Evolutionary conservation across 2,797 vertebrate genomes (phyloP).

Genomic region (Manis crassicaudata): DNA sequence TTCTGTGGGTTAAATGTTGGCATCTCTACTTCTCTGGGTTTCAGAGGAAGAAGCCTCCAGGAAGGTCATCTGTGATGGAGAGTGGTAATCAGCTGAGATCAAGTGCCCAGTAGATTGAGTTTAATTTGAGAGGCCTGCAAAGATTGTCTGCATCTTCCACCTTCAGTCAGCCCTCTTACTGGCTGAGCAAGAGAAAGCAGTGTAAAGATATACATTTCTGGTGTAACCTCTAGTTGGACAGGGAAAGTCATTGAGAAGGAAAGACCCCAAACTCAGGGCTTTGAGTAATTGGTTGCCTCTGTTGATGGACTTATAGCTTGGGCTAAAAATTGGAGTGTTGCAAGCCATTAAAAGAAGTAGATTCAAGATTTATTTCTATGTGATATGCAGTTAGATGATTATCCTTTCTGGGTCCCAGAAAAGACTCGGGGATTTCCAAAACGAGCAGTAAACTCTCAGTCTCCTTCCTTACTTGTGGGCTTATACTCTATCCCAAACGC

Average conservation of each 20-base stretch:
- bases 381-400: neutral
- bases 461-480: neutral
- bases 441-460: neutral
- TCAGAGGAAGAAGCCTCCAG: neutral
- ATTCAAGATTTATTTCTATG: neutral
- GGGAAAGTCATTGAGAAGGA: neutral
- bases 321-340: neutral
- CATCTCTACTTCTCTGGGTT: constrained; percentile 14
- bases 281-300: neutral
- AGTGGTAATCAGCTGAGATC: neutral
- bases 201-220: neutral
- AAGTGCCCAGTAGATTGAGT: neutral
- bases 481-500: neutral
- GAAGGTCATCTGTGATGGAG: neutral
- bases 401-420: neutral
- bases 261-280: neutral
- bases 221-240: neutral
- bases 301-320: neutral
- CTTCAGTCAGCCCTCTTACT: neutral
- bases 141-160: neutral
- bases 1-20: constrained; percentile 49
- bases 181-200: neutral
- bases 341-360: neutral
- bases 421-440: neutral
- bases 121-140: neutral